phyloP scores from a whole-genome alignment of 2,888 invertebrate genomes.

The Morpho deidamia region DNA sequence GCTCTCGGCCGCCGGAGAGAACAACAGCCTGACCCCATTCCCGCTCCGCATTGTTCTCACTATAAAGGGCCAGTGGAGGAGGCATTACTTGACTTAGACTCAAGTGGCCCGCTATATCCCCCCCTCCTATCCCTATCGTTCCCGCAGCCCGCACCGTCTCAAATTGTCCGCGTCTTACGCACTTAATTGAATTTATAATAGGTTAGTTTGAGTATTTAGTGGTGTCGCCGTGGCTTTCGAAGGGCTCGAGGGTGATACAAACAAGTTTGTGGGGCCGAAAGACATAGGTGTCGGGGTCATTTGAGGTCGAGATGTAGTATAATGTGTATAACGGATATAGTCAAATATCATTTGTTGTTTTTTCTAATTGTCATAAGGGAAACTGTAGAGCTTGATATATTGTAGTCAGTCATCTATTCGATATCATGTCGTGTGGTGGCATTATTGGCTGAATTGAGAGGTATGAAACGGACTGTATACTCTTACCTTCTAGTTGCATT shows the following conservation, averaged over 20 bases:
- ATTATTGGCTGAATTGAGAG: too few species aligned
- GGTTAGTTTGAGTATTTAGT: constrained; percentile 61
- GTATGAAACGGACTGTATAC: too few species aligned
- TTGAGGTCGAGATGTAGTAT: background rate
- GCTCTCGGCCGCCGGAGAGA: background rate
- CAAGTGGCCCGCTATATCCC: constrained; percentile 56
- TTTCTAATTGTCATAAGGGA: too few species aligned
- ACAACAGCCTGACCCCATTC: constrained; percentile 16
- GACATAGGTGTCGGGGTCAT: background rate
- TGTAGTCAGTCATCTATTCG: too few species aligned
- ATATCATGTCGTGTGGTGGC: too few species aligned
- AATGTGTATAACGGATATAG: background rate
- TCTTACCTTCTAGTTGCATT: too few species aligned
- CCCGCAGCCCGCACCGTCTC: constrained; percentile 35
- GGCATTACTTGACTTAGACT: constrained; percentile 36
- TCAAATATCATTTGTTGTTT: too few species aligned
- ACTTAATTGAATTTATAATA: constrained; percentile 75
- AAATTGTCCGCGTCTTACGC: constrained; percentile 65
- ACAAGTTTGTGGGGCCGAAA: constrained; percentile 23
- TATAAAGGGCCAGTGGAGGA: constrained; percentile 49
- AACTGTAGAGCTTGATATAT: too few species aligned
- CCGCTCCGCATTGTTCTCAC: constrained; percentile 33
- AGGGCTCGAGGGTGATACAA: constrained; percentile 37
- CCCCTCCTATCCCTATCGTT: constrained; percentile 6
- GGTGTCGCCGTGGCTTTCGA: constrained; percentile 22